Percentiles rank a stretch among this genome's conserved stretches.
These are phyloP conservation scores for Eupithecia pulchellata DNA, from an alignment of 2,888 invertebrate genomes.

Conservation along the genomic window DNA sequence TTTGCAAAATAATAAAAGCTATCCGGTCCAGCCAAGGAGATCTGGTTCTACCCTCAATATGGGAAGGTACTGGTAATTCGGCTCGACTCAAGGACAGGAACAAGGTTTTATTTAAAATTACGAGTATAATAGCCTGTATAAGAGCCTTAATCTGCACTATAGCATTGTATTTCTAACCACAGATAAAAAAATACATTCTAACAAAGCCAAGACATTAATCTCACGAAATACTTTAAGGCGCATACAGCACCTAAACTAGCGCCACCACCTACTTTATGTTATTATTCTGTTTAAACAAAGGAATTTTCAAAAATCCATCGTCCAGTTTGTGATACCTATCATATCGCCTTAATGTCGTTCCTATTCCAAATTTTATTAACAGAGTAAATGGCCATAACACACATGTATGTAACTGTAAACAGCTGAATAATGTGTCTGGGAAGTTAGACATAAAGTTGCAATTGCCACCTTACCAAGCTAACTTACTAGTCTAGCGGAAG, in stretches of 20 bases:
- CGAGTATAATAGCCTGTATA: neutral
- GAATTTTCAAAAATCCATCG: too few species aligned
- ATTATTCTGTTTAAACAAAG: too few species aligned
- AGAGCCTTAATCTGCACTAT: neutral
- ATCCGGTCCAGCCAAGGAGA: constrained; percentile 35
- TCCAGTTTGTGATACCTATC: too few species aligned
- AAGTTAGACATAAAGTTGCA: constrained; percentile 29
- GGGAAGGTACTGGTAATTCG: constrained; percentile 7
- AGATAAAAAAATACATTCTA: neutral
- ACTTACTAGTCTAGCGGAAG: constrained; percentile 23
- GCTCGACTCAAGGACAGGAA: neutral
- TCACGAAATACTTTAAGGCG: too few species aligned
- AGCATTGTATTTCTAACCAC: too few species aligned
- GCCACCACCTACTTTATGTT: too few species aligned
- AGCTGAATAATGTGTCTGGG: constrained; percentile 21
- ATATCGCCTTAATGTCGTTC: neutral
- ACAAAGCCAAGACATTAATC: neutral
- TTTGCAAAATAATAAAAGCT: constrained; percentile 26
- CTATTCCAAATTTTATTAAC: neutral
- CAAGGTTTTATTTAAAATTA: neutral
- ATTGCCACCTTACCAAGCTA: too few species aligned
- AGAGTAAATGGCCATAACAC: neutral
- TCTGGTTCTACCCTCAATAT: constrained; percentile 8
- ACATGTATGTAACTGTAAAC: neutral
- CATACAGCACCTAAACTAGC: too few species aligned